Conservation (phyloP, 2,113 vertebrate species). For the Herpetotheres cachinnans region DNA sequence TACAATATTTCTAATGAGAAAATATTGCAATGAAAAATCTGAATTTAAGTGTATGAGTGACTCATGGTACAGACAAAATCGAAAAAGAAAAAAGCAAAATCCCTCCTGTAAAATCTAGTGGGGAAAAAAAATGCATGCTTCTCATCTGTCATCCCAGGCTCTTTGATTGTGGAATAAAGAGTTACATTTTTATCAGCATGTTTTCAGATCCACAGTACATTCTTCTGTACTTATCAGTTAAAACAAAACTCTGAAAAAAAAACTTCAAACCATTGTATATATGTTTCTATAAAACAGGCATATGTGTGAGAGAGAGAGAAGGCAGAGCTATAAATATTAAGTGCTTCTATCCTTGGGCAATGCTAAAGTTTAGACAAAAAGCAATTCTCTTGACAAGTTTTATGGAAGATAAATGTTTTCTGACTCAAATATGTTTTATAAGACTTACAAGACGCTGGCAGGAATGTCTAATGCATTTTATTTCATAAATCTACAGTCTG, state of each 20-base stretch:
- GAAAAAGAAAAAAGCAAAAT: not conserved
- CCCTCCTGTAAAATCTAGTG: not conserved
- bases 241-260: not conserved
- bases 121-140: not conserved
- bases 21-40: not conserved
- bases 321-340: not conserved
- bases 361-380: not conserved
- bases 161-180: not conserved
- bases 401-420: constrained; percentile 7
- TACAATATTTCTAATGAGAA: not conserved
- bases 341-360: not conserved
- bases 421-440: not conserved
- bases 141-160: not conserved
- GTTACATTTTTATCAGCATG: not conserved
- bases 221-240: not conserved
- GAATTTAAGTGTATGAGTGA: not conserved
- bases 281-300: not conserved
- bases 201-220: not conserved
- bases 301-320: not conserved
- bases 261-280: not conserved
- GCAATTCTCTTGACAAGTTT: constrained; percentile 6
- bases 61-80: not conserved
- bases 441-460: not conserved
- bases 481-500: constrained; percentile 27
- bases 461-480: constrained; percentile 2